Conservation (phyloP, 2,888 invertebrate species). For the Andrena marginata region DNA sequence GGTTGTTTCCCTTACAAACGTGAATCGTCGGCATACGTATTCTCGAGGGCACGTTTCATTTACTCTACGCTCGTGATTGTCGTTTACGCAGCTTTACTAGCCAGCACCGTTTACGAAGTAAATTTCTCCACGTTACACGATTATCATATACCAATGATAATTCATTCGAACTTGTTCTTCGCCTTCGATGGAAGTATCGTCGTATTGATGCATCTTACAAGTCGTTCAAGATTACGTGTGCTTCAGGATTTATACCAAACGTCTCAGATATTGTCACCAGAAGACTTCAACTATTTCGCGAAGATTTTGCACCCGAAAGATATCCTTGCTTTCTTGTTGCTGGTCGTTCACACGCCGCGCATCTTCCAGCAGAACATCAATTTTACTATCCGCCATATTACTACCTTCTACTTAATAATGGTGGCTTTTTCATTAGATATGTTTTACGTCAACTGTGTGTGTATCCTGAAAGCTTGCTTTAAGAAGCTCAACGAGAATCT, state of each 20-base stretch:
- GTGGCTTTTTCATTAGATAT: conserved; percentile 71
- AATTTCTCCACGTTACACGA: conserved; percentile 13
- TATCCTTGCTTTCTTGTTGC: conserved; percentile 60
- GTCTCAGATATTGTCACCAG: conserved; percentile 63
- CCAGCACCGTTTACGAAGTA: conserved; percentile 63
- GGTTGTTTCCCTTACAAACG: conserved; percentile 74
- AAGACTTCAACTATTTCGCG: conserved; percentile 64
- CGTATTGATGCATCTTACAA: conserved; percentile 54
- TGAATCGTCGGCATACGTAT: conserved; percentile 6
- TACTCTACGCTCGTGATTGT: conserved; percentile 57
- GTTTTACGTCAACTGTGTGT: conserved; percentile 74
- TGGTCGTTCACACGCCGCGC: conserved; percentile 63
- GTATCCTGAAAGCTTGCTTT: conserved; percentile 72
- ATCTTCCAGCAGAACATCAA: not conserved
- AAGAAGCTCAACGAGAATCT: conserved; percentile 70
- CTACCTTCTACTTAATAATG: conserved; percentile 55
- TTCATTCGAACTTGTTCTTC: not conserved
- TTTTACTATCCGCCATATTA: accelerated
- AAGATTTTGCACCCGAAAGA: conserved; percentile 74
- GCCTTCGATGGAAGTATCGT: conserved; percentile 20
- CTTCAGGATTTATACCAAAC: conserved; percentile 57
- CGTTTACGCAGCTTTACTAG: conserved; percentile 12
- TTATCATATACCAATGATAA: accelerated
- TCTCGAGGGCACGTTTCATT: conserved; percentile 59
- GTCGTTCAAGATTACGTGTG: conserved; percentile 54